A percentile compares a stretch with the other conserved stretches of the same genome.
These are phyloP conservation scores for Marisa cornuarietis DNA, from an alignment of 1,140 invertebrate species.

Conservation along the genomic window DNA sequence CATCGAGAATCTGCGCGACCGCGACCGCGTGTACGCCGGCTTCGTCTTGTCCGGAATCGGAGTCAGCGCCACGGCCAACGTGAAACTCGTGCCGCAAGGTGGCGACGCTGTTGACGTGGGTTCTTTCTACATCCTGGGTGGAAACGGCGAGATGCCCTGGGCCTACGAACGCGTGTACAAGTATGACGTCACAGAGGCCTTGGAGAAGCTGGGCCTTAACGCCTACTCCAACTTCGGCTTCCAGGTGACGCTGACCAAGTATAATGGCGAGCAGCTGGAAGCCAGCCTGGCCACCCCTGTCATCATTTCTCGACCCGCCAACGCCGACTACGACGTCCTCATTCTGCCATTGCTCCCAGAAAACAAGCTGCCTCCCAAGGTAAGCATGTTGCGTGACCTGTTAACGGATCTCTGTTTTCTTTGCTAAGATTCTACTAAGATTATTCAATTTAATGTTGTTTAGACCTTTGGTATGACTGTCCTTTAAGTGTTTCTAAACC, in stretches of 20 bases:
- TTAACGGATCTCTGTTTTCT: too few species aligned
- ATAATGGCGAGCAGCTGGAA: slow-evolving; percentile 5
- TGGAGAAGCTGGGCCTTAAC: slow-evolving; percentile 8
- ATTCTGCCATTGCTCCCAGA: slow-evolving; percentile 7
- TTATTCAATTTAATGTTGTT: too few species aligned
- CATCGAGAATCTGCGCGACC: slow-evolving; percentile 8
- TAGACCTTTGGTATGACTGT: too few species aligned
- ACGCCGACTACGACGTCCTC: slow-evolving; percentile 18
- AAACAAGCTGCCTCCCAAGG: slow-evolving; percentile 14
- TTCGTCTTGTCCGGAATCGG: slow-evolving; percentile 21
- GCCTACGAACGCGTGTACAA: slow-evolving; percentile 28
- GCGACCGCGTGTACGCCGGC: slow-evolving; percentile 26
- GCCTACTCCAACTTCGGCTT: slow-evolving; percentile 18
- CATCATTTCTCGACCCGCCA: slow-evolving; percentile 9
- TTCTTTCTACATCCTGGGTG: slow-evolving; percentile 27
- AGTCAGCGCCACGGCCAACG: slow-evolving; percentile 9
- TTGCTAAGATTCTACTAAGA: too few species aligned
- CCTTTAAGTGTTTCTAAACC: too few species aligned
- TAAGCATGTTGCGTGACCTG: background rate
- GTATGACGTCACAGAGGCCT: slow-evolving; percentile 27
- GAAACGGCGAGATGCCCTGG: slow-evolving; percentile 35
- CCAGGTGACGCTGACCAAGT: slow-evolving; percentile 9
- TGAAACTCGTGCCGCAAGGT: background rate
- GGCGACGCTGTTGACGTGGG: slow-evolving; percentile 19
- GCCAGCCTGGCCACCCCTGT: slow-evolving; percentile 5